Evolutionary conservation across 2,797 vertebrate genomes (phyloP), one percentile per base, ranked within the genome.

Genomic region (Erpetoichthys calabaricus): DNA sequence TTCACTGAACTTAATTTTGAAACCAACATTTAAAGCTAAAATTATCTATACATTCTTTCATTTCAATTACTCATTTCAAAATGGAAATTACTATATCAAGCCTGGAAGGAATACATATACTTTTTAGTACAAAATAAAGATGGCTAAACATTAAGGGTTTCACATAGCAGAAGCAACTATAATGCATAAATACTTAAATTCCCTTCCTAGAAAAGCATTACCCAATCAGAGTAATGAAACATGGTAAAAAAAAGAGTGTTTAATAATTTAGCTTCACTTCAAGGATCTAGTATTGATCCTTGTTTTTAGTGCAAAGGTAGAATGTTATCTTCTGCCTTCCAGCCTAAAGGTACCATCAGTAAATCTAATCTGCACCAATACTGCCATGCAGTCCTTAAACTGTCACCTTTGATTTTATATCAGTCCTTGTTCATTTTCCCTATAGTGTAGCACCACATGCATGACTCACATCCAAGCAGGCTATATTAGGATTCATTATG

Each of bases 231-330:
- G 79, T 81, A 89, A 90, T 84, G 76, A 87, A 88, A 87, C 78
- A 66, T 51, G 68, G 71, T 66, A 62, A 76, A 72, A 79, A 77
- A 81, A 76, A 79, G 69, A 77, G 78, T 73, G 78, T 78, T 91
- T 86, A 92, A 93, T 94, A 87, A 92, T 90, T 91, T 85, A 91
- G 77, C 70, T 77, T 70, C 73, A 60, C 75, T 82, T 88, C 82
- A 82, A 80, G 80, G 75, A 86, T 79, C 78, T 76, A 74, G 76
- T 87, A 91, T 80, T 86, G 89, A 91, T 89, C 84, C 83, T 76
- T 84, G 82, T 89, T 90, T 89, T 77, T 79, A 83, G 82, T 79
- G 67, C 70, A 65, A 81, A 78, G 72, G 86, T 80, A 89, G 87
- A 86, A 87, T 82, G 80, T 86, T 86, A 82, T 78, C 81, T 85